Percentiles rank a stretch among this genome's conserved stretches.
These are phyloP conservation scores for Mus caroli DNA, from an alignment of 2,797 vertebrate species.

Conservation along the genomic window DNA sequence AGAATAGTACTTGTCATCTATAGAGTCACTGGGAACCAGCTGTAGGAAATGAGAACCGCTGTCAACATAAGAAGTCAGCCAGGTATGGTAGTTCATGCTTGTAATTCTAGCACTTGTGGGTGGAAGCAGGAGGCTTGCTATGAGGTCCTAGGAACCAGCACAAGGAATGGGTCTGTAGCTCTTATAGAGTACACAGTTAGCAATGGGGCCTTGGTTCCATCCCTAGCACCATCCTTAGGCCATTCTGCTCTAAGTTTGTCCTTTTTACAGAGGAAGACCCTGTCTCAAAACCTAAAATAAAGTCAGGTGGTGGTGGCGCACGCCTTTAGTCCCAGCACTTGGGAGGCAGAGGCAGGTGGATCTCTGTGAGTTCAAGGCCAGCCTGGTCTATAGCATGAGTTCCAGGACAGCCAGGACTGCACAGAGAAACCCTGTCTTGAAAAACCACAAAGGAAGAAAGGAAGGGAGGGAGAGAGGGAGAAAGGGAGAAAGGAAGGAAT, in stretches of 20 bases:
- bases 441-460: not conserved
- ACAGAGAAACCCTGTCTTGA: too few species aligned
- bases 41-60: conserved; percentile 14
- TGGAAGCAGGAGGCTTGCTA: not conserved
- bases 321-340: too few species aligned
- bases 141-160: not conserved
- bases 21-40: not conserved
- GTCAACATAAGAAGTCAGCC: not conserved
- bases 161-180: not conserved
- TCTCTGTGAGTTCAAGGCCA: too few species aligned
- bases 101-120: not conserved
- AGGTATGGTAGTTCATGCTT: not conserved
- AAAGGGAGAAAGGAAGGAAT: not conserved
- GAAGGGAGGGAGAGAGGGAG: too few species aligned
- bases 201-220: not conserved
- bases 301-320: too few species aligned
- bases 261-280: too few species aligned
- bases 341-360: too few species aligned
- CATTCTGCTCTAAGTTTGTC: not conserved
- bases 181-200: not conserved
- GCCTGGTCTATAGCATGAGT: too few species aligned
- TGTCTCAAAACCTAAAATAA: too few species aligned
- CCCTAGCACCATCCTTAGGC: not conserved
- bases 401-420: too few species aligned
- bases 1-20: conserved; percentile 7